Conservation (phyloP, 2,888 invertebrate genomes). For the Sinotaia quadrata region DNA sequence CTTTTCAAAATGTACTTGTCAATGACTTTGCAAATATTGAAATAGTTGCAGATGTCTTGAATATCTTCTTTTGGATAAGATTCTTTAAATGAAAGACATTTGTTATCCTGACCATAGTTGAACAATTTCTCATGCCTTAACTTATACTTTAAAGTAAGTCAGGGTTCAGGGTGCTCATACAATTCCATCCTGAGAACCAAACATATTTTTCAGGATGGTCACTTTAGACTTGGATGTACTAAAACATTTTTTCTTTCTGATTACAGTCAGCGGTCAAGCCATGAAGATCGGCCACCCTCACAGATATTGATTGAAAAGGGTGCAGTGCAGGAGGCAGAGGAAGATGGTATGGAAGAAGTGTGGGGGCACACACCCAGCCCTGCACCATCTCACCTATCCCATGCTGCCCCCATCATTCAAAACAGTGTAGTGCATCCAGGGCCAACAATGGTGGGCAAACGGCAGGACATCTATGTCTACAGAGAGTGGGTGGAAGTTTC, state of each 20-base stretch:
- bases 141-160: no score
- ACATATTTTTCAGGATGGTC: background rate
- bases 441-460: conserved; percentile 49
- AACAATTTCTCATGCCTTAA: no score
- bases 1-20: no score
- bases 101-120: no score
- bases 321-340: conserved; percentile 24
- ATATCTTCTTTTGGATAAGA: no score
- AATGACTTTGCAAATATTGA: no score
- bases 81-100: no score
- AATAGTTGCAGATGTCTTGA: no score
- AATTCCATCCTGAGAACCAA: no score
- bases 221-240: background rate
- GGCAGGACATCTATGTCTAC: conserved; percentile 67
- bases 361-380: conserved; percentile 29
- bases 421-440: conserved; percentile 31
- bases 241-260: background rate
- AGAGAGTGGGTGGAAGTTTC: conserved; percentile 69
- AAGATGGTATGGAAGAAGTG: conserved; percentile 26
- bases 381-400: conserved; percentile 13
- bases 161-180: no score
- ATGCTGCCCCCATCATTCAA: conserved; percentile 41
- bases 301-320: conserved; percentile 72
- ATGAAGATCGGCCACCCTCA: conserved; percentile 12
- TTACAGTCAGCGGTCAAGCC: conserved; percentile 11